phyloP scores from a whole-genome alignment of 2,888 invertebrate species.

The Tinea trinotella region DNA sequence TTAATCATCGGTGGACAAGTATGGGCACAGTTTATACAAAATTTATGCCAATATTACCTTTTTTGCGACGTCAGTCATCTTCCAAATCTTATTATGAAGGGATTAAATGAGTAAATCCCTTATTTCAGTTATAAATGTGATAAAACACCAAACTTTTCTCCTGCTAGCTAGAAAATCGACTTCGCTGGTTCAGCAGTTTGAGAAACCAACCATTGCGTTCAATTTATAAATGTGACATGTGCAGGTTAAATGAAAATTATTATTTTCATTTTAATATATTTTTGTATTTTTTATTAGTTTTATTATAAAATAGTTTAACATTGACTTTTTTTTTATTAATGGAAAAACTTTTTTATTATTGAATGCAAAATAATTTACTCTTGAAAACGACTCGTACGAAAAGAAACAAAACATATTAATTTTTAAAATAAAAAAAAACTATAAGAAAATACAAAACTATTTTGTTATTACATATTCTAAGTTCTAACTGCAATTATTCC shows the following conservation, averaged over 20 bases:
- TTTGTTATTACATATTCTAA: too few species aligned
- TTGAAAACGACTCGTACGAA: too few species aligned
- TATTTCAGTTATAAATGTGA: conserved; percentile 22
- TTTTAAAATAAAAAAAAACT: too few species aligned
- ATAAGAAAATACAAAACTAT: too few species aligned
- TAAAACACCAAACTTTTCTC: neutral
- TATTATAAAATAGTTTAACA: neutral
- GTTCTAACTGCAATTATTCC: too few species aligned
- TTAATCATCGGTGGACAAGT: conserved; percentile 35
- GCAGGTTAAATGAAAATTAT: neutral
- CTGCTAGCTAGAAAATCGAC: neutral
- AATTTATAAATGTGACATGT: conserved; percentile 1
- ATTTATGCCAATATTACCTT: conserved; percentile 42
- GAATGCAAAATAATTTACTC: too few species aligned
- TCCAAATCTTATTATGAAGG: conserved; percentile 31
- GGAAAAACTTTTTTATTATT: too few species aligned
- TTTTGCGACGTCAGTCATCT: conserved; percentile 62
- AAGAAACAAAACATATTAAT: too few species aligned
- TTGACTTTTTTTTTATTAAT: neutral
- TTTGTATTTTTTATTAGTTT: neutral
- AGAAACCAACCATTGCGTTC: conserved; percentile 5
- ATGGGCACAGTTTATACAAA: conserved; percentile 33
- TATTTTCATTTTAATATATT: neutral
- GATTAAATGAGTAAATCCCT: conserved; percentile 32
- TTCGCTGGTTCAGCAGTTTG: neutral